These are phyloP conservation scores for Aegotheles bennettii DNA, from an alignment of 2,113 vertebrate species.

Conservation along the genomic window DNA sequence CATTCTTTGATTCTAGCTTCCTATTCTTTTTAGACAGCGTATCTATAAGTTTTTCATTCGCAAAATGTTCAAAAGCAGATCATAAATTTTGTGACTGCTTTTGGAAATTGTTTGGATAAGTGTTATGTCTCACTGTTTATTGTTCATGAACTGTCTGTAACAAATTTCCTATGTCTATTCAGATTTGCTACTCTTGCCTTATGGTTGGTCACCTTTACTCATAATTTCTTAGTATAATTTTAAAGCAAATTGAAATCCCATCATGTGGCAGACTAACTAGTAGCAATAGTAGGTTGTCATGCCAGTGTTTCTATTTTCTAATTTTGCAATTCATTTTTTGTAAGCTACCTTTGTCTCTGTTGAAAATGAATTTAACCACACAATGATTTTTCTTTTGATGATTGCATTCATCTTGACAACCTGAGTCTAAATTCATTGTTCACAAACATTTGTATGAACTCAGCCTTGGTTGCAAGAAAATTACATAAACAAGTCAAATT, in stretches of 20 bases:
- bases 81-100: neutral
- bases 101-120: neutral
- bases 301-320: neutral
- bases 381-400: neutral
- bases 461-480: neutral
- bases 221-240: neutral
- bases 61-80: neutral
- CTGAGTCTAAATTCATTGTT: neutral
- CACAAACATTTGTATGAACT: neutral
- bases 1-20: neutral
- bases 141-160: neutral
- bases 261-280: neutral
- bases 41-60: neutral
- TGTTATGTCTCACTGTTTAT: neutral
- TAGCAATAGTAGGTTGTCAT: neutral
- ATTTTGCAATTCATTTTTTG: neutral
- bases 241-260: neutral
- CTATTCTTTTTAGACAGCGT: neutral
- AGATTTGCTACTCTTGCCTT: neutral
- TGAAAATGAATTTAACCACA: constrained; percentile 26
- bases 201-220: neutral
- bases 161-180: neutral
- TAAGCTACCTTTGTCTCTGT: neutral
- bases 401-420: neutral
- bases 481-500: neutral